Evolutionary conservation across 30 jellyfish, hydroid and myxozoan species (phyloP).

Genomic region (Hydractinia echinata): DNA sequence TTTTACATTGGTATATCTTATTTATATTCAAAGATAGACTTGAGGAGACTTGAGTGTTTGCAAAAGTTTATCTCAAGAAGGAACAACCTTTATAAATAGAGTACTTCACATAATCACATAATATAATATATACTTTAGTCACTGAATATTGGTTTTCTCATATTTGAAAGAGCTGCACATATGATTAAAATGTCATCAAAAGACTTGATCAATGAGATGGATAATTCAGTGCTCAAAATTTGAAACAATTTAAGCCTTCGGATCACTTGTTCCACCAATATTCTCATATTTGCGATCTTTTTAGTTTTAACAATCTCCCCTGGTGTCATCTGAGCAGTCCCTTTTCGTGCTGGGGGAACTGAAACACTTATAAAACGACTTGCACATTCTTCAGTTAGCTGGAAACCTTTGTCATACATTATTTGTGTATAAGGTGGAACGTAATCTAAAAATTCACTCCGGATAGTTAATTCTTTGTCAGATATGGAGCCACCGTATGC

Average conservation of each 20-base stretch:
- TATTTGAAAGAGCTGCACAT: no score
- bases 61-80: no score
- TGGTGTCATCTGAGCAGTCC: constrained; percentile 28
- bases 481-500: constrained; percentile 43
- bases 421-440: constrained; percentile 25
- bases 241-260: constrained; percentile 33
- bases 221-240: no score
- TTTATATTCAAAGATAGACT: no score
- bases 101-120: no score
- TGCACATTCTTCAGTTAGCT: constrained; percentile 30
- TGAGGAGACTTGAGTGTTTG: no score
- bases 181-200: no score
- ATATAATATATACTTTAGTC: no score
- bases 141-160: no score
- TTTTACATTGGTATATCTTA: no score
- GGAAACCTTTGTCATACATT: constrained; percentile 35
- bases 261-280: constrained; percentile 48
- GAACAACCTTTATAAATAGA: no score
- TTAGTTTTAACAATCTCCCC: constrained; percentile 5
- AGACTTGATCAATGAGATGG: no score
- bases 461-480: constrained; percentile 29
- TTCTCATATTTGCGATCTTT: constrained; percentile 31
- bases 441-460: constrained; percentile 22
- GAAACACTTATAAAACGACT: constrained; percentile 16
- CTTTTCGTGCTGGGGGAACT: constrained; percentile 40